Evolutionary conservation across 2,797 vertebrate genomes (phyloP).

Genomic region (Cephalopachus bancanus): DNA sequence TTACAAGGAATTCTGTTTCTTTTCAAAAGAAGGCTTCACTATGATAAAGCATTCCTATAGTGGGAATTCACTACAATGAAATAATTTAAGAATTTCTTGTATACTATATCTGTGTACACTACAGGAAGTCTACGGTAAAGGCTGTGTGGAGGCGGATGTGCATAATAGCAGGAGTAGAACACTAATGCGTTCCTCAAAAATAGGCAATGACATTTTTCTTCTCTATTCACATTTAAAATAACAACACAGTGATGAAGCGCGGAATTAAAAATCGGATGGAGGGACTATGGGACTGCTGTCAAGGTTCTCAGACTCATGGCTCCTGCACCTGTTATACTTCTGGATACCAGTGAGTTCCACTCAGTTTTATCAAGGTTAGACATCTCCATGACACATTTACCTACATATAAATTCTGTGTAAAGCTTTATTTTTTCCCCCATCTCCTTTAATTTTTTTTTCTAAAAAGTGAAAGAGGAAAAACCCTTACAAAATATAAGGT

Average conservation of each 20-base stretch:
- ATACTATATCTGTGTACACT: conserved; percentile 34
- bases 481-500: conserved; percentile 70
- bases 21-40: conserved; percentile 43
- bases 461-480: conserved; percentile 69
- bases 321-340: fast-evolving
- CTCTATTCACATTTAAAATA: conserved; percentile 41
- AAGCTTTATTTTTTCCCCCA: conserved; percentile 31
- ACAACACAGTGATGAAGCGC: conserved; percentile 60
- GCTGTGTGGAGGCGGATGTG: not conserved
- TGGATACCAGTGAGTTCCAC: not conserved
- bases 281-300: not conserved
- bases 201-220: not conserved
- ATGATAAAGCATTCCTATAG: conserved; percentile 59
- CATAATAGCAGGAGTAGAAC: not conserved
- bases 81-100: conserved; percentile 67
- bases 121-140: not conserved
- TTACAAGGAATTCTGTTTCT: not conserved
- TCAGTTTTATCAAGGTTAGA: not conserved
- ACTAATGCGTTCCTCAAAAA: conserved; percentile 43
- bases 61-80: conserved; percentile 60
- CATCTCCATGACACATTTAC: conserved; percentile 4
- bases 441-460: conserved; percentile 41
- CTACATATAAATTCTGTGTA: not conserved
- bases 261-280: conserved; percentile 34
- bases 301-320: not conserved